Base-by-base conservation (phyloP, 2,888 invertebrate genomes). In the Archaeoteleia sp. region DNA sequence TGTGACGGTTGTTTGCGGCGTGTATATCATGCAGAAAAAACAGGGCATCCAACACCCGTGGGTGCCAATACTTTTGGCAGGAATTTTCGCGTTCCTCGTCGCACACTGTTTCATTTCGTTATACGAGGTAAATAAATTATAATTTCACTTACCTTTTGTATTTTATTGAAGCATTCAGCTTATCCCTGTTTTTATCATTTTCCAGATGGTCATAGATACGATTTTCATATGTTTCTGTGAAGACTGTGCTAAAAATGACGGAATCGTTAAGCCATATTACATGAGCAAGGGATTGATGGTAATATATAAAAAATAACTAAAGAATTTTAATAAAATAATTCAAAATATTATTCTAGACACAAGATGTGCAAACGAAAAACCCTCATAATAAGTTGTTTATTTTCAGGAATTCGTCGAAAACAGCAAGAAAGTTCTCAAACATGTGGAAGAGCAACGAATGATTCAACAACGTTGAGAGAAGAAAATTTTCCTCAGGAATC, bases 101-200 rank as follows among this genome's bases (percentile, higher is more conserved):
- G 88, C 92, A 1, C 91, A 92, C 78, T 91, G 91, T 76, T 92
- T 92, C 79, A 88, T 93, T 66, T 90, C 91, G 4, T 89, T 92
- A 13, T 93, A 91, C 78, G 92, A 93, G 89, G 92, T 92, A 34
- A n/a, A 10, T 57, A n/a, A n/a, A n/a, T 40, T 3, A 23, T 34
- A 12, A 13, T 34, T 34, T n/a, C 0, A 17, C 25, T 42, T 10
- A 27, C 4, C 12, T 30, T 27, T 45, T 23, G n/a, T n/a, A 29
- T 29, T 29, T 7, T n/a, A 17, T n/a, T n/a, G n/a, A n/a, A n/a
- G n/a, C n/a, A 23, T 23, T 4, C 20, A 20, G 10, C 6, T 15
- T 40, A 54, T 45, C 5, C 17, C 43, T 54, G 45, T 30, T 10
- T 17, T 10, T 17, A 17, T 14, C 20, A 35, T 7, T 53, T 85